phyloP scores from a whole-genome alignment of 2,888 invertebrate species.

The Nomada lathburiana region DNA sequence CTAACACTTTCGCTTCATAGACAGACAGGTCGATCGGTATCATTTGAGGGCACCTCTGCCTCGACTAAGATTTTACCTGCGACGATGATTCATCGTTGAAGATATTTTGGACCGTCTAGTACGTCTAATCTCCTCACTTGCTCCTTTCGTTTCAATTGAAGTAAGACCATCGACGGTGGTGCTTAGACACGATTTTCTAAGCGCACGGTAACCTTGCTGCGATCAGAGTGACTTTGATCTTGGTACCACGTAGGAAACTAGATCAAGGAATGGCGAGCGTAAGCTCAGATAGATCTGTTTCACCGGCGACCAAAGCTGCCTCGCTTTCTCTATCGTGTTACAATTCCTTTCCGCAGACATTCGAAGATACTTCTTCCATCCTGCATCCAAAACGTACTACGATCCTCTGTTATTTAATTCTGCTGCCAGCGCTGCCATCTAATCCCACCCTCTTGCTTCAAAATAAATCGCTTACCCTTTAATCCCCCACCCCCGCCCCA shows the following conservation, averaged over 20 bases:
- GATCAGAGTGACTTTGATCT: conserved; percentile 65
- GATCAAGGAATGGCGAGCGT: conserved; percentile 28
- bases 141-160: not conserved
- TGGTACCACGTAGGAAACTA: conserved; percentile 31
- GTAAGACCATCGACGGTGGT: not conserved
- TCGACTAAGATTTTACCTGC: not conserved
- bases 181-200: not conserved
- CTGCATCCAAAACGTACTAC: too few species aligned
- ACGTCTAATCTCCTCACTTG: not conserved
- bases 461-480: too few species aligned
- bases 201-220: conserved; percentile 3
- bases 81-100: conserved; percentile 5
- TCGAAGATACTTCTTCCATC: not conserved
- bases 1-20: not conserved
- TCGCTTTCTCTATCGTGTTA: conserved; percentile 44
- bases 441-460: too few species aligned
- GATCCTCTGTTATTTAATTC: too few species aligned
- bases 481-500: too few species aligned
- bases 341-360: not conserved
- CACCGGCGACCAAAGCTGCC: not conserved
- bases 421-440: too few species aligned
- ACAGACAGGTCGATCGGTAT: not conserved
- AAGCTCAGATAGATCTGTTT: conserved; percentile 17
- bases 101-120: not conserved
- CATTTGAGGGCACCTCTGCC: not conserved